phyloP scores from a whole-genome alignment of 2,888 invertebrate genomes.

The Agrypnus murinus region DNA sequence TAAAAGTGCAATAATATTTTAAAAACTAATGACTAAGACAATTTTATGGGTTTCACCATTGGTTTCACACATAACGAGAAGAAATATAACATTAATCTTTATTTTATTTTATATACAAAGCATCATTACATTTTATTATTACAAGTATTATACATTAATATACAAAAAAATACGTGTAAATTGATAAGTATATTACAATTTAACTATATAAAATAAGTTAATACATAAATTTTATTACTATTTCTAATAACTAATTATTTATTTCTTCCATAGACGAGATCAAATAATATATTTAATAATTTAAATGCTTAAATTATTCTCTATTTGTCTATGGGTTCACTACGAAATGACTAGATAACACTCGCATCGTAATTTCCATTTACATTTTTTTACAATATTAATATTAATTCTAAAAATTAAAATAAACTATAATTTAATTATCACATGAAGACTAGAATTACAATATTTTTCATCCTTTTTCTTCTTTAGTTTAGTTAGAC shows the following conservation, averaged over 20 bases:
- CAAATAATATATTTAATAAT: conserved; percentile 1
- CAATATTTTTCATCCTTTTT: not conserved
- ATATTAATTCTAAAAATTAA: too few species aligned
- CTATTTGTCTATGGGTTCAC: conserved; percentile 57
- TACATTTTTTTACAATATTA: conserved; percentile 37
- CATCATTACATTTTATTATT: not conserved
- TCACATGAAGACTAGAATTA: conserved; percentile 22
- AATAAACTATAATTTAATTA: not conserved
- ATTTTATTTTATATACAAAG: conserved; percentile 23
- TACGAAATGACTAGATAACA: conserved; percentile 61
- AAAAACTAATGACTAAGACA: too few species aligned
- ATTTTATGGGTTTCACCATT: too few species aligned
- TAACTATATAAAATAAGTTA: not conserved
- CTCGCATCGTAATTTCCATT: conserved; percentile 53
- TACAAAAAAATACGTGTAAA: conserved; percentile 24
- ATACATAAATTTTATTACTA: not conserved
- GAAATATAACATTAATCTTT: conserved; percentile 1
- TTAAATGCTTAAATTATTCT: not conserved
- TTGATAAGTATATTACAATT: conserved; percentile 1
- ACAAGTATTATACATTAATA: conserved; percentile 8
- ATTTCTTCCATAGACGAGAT: conserved; percentile 37
- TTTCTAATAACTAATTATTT: too few species aligned
- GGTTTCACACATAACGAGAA: too few species aligned
- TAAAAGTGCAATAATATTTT: too few species aligned
- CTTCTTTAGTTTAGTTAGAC: conserved; percentile 12